Percentiles rank a stretch among this genome's conserved stretches.
phyloP scores from a whole-genome alignment of 2,888 invertebrate species.

The Coleophora flavipennella region DNA sequence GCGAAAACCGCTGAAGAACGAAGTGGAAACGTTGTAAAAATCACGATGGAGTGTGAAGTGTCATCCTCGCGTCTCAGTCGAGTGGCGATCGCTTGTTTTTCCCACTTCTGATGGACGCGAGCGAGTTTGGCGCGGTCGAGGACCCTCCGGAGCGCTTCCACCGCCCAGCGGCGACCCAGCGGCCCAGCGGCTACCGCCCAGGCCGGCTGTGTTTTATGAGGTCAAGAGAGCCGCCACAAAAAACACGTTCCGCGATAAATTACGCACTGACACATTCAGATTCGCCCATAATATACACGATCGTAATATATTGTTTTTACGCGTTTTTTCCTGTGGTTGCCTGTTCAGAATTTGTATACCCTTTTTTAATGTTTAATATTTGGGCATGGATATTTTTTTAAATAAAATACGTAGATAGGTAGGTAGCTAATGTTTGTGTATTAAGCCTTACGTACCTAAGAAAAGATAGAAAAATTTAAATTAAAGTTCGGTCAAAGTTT shows the following conservation, averaged over 20 bases:
- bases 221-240: conserved; percentile 68
- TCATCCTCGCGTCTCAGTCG: conserved; percentile 59
- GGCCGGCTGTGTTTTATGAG: conserved; percentile 66
- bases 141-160: conserved; percentile 50
- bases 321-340: conserved; percentile 29
- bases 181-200: conserved; percentile 31
- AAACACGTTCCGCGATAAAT: conserved; percentile 67
- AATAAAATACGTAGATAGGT: too few relatives aligned
- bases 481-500: too few relatives aligned
- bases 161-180: conserved; percentile 16
- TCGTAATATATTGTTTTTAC: conserved; percentile 62
- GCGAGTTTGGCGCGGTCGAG: conserved; percentile 42
- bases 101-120: conserved; percentile 62
- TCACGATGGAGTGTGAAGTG: conserved; percentile 70
- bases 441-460: too few relatives aligned
- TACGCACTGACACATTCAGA: conserved; percentile 72
- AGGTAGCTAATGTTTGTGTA: too few relatives aligned
- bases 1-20: conserved; percentile 54
- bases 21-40: conserved; percentile 67
- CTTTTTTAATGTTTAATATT: conserved; percentile 6
- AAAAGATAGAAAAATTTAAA: too few relatives aligned
- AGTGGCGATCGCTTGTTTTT: conserved; percentile 72
- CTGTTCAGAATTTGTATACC: conserved; percentile 8
- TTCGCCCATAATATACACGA: conserved; percentile 65
- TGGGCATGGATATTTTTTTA: too few relatives aligned